phyloP scores from a whole-genome alignment of 2,797 vertebrate genomes.

The Anomalospiza imberbis region DNA sequence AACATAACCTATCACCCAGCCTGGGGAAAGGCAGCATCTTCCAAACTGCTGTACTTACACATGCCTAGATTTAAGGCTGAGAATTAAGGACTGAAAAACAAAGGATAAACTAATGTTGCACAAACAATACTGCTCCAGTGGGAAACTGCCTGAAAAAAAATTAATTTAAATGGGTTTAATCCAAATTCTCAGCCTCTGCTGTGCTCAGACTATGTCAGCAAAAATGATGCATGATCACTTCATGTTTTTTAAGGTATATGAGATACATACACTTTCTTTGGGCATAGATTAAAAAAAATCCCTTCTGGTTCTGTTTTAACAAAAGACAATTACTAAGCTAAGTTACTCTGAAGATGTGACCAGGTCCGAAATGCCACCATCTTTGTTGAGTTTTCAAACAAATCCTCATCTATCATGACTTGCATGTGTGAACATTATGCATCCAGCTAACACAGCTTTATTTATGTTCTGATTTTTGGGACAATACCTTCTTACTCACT shows the following conservation, averaged over 20 bases:
- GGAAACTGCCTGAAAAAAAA: background rate
- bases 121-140: background rate
- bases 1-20: background rate
- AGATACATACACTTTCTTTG: background rate
- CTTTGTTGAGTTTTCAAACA: background rate
- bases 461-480: background rate
- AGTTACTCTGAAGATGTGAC: background rate
- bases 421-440: background rate
- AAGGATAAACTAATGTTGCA: background rate
- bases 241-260: background rate
- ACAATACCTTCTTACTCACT: background rate
- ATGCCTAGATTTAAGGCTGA: background rate
- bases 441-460: background rate
- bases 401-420: background rate
- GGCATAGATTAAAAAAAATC: background rate
- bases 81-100: background rate
- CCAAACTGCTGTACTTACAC: background rate
- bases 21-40: background rate
- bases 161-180: background rate
- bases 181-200: background rate
- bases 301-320: background rate
- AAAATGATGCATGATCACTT: background rate
- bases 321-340: background rate
- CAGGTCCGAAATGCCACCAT: background rate
- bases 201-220: fast-evolving